phyloP scores from a whole-genome alignment of 2,797 vertebrate species.

The Lagorchestes hirsutus region DNA sequence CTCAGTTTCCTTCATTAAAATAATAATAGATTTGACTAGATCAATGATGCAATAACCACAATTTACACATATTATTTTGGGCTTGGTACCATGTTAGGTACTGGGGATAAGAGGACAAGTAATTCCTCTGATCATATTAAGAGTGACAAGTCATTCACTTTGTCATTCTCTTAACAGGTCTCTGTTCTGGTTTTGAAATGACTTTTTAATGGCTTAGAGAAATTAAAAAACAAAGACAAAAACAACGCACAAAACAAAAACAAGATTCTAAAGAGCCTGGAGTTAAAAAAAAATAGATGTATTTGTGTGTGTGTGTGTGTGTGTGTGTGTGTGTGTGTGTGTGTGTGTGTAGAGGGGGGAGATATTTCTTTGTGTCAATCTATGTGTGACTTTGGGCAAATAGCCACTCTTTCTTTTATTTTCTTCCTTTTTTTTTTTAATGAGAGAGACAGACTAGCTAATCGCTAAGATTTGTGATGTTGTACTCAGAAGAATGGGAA shows the following conservation, averaged over 20 bases:
- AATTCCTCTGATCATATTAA: no score
- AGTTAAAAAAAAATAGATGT: not conserved
- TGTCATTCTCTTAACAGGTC: not conserved
- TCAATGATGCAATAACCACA: not conserved
- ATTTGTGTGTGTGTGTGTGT: no score
- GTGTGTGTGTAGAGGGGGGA: no score
- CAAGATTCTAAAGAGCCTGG: not conserved
- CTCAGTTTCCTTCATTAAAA: not conserved
- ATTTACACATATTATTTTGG: not conserved
- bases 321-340: no score
- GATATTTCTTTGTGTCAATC: not conserved
- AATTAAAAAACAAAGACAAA: no score
- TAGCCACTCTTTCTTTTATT: not conserved
- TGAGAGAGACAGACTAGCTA: not conserved
- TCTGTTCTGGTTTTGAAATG: not conserved
- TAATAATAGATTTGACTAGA: not conserved
- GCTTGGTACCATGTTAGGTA: not conserved
- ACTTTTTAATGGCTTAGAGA: no score
- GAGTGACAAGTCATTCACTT: not conserved
- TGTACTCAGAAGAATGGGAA: not conserved
- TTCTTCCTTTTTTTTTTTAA: not conserved
- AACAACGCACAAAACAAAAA: no score
- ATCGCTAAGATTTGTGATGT: not conserved
- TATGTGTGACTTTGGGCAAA: not conserved
- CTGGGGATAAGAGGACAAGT: not conserved